A percentile compares a stretch with the other conserved stretches of the same genome.
Evolutionary conservation across 2,888 invertebrate species (phyloP).

Genomic region (Cabera pusaria): DNA sequence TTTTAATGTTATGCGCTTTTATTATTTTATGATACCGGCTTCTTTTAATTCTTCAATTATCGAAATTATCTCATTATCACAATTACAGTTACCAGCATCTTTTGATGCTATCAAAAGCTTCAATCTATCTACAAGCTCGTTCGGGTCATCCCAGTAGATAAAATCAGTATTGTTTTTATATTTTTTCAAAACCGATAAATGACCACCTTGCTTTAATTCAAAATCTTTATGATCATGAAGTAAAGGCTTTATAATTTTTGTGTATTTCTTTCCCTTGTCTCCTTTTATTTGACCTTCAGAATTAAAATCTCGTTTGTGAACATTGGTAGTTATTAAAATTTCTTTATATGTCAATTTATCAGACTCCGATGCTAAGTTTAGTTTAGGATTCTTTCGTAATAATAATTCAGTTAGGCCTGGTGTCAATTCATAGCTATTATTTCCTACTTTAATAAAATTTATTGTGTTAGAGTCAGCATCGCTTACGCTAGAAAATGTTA

Average conservation of each 20-base stretch:
- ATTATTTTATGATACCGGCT: constrained; percentile 2
- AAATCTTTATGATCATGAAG: background rate
- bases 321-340: background rate
- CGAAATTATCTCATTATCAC: constrained; percentile 17
- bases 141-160: constrained; percentile 35
- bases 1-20: background rate
- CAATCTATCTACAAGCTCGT: constrained; percentile 31
- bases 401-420: constrained; percentile 1
- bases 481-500: background rate
- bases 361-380: background rate
- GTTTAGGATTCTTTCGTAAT: background rate
- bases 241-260: too few species aligned
- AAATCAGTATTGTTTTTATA: constrained; percentile 22
- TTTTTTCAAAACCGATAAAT: background rate
- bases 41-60: constrained; percentile 7
- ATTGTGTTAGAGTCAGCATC: background rate
- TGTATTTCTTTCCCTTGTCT: constrained; percentile 1
- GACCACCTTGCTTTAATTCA: background rate
- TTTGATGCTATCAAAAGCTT: constrained; percentile 29
- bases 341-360: constrained; percentile 4
- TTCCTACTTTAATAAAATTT: background rate
- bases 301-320: constrained; percentile 2
- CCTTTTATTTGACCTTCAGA: constrained; percentile 1
- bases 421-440: background rate
- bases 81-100: constrained; percentile 30